Percentiles rank a stretch among this genome's conserved stretches.
Evolutionary conservation across 2,113 vertebrate genomes (phyloP).

Genomic region (Pogonocichla stellata): DNA sequence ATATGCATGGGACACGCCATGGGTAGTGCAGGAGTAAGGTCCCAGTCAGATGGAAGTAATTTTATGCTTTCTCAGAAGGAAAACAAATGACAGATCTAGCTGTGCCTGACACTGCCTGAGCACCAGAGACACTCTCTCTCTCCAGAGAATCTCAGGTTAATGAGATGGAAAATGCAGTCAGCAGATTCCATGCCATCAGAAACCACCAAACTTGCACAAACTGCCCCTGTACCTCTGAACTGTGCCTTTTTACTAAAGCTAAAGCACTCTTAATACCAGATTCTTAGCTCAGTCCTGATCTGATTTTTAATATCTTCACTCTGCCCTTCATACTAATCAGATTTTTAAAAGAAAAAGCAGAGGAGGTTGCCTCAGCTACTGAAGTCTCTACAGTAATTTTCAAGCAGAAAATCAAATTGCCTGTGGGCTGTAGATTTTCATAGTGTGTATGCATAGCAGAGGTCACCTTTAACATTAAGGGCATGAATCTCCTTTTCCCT

Average conservation of each 20-base stretch:
- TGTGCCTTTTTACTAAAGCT: conserved; percentile 26
- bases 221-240: not conserved
- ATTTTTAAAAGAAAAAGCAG: conserved; percentile 2
- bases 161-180: conserved; percentile 53
- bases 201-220: conserved; percentile 25
- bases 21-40: not conserved
- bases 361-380: not conserved
- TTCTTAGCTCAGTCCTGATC: conserved; percentile 5
- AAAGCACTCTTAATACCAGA: not conserved
- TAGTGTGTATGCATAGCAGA: not conserved
- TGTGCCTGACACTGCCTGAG: conserved; percentile 50
- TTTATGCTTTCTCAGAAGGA: conserved; percentile 42
- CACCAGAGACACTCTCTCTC: conserved; percentile 6
- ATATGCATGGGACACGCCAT: not conserved
- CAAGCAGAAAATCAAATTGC: conserved; percentile 53
- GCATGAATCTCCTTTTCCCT: conserved; percentile 11
- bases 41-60: not conserved
- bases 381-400: conserved; percentile 45
- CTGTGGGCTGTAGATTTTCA: conserved; percentile 29
- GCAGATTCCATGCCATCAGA: conserved; percentile 32
- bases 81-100: conserved; percentile 57
- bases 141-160: conserved; percentile 43
- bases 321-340: not conserved
- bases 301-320: conserved; percentile 15
- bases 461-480: conserved; percentile 51